A percentile compares a stretch with the other conserved stretches of the same genome.
Evolutionary conservation across 2,888 invertebrate genomes (phyloP).

Genomic region (Norana najaformis): DNA sequence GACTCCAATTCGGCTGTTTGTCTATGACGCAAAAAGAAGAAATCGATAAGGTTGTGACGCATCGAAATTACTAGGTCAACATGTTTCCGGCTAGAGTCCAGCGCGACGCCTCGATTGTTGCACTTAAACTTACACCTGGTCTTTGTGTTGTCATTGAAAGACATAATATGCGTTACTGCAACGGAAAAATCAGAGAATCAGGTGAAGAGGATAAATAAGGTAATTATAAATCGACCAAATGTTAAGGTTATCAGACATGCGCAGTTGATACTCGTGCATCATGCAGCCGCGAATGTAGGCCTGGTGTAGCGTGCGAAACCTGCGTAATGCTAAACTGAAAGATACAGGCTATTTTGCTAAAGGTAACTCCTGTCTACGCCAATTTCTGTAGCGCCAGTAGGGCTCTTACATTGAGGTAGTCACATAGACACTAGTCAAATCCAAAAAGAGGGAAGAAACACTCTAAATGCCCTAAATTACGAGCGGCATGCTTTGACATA

Average conservation of each 20-base stretch:
- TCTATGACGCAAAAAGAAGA: neutral
- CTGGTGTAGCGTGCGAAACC: neutral
- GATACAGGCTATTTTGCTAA: neutral
- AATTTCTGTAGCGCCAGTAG: neutral
- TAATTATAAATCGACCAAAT: neutral
- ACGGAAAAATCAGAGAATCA: neutral
- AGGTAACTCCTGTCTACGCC: neutral
- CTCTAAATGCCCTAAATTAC: neutral
- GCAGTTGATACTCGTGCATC: neutral
- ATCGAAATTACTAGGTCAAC: neutral
- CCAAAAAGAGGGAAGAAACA: too few relatives aligned
- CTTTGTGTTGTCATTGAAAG: neutral
- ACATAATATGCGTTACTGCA: neutral
- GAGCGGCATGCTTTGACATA: neutral
- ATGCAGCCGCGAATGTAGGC: neutral
- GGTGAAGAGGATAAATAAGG: neutral
- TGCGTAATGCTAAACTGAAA: neutral
- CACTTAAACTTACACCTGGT: neutral
- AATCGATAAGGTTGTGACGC: neutral
- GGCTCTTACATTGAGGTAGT: too few relatives aligned
- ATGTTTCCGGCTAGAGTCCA: neutral
- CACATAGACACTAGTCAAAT: too few relatives aligned
- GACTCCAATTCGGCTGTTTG: neutral
- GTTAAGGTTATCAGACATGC: neutral
- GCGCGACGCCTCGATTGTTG: neutral